Conservation (phyloP, 2,113 vertebrate species). For the Herpetotheres cachinnans region DNA sequence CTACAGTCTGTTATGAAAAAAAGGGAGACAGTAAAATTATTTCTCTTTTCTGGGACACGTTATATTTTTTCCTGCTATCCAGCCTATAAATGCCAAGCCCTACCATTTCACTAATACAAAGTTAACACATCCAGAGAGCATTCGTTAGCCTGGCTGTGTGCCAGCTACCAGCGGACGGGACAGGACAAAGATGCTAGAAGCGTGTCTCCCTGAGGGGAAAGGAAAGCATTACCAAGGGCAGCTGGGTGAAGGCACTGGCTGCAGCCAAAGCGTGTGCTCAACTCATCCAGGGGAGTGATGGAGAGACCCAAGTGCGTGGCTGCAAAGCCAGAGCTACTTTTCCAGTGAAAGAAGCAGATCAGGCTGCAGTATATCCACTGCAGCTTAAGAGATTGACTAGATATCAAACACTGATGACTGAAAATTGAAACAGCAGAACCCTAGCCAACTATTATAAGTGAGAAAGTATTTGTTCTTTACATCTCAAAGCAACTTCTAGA, state of each 20-base stretch:
- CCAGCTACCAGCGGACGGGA: neutral
- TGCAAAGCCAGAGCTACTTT: neutral
- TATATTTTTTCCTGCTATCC: neutral
- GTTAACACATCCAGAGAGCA: neutral
- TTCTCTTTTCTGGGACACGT: neutral
- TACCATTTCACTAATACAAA: neutral
- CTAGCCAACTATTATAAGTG: neutral
- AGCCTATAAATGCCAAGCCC: neutral
- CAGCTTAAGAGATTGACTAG: neutral
- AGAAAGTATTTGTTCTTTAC: neutral
- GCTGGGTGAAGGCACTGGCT: neutral
- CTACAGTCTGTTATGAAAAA: constrained; percentile 84
- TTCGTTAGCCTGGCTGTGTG: neutral
- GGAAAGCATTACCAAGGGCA: neutral
- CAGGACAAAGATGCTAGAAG: neutral
- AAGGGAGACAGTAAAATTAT: neutral
- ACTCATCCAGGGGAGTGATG: accelerated
- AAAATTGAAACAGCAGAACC: neutral
- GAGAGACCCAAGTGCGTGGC: neutral
- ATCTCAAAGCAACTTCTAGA: neutral
- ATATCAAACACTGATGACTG: neutral
- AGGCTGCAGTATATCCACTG: neutral
- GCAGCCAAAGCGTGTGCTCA: neutral
- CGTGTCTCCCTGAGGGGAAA: accelerated
- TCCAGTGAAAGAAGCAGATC: neutral